Conservation (phyloP, 2,888 invertebrate species). For the Noctua fimbriata region DNA sequence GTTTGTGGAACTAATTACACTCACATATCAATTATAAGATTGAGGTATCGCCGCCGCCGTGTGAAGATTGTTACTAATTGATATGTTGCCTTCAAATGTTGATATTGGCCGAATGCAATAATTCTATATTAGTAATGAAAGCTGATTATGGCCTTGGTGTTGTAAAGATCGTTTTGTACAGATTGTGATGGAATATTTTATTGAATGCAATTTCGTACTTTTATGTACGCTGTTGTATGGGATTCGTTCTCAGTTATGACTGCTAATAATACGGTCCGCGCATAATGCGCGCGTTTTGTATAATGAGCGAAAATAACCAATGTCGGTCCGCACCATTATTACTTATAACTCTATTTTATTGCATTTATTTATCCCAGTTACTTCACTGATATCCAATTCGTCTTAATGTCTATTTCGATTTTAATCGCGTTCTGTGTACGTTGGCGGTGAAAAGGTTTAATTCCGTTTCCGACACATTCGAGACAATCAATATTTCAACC, state of each 20-base stretch:
- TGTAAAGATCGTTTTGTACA: constrained; percentile 64
- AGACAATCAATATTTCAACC: background rate
- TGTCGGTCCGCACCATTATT: constrained; percentile 46
- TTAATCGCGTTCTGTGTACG: background rate
- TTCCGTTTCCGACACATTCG: background rate
- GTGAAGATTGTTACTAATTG: constrained; percentile 73
- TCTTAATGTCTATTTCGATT: constrained; percentile 49
- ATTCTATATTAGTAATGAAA: constrained; percentile 73
- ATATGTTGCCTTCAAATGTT: constrained; percentile 74
- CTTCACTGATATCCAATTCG: constrained; percentile 51
- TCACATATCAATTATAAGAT: constrained; percentile 79
- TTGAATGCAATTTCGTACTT: constrained; percentile 73
- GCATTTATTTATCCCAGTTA: constrained; percentile 58
- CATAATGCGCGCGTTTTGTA: constrained; percentile 69
- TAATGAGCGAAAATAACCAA: constrained; percentile 71
- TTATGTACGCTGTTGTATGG: constrained; percentile 70
- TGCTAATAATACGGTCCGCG: constrained; percentile 74
- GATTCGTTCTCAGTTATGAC: constrained; percentile 74
- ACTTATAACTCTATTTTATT: constrained; percentile 52
- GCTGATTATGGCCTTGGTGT: constrained; percentile 68
- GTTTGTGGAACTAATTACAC: constrained; percentile 69
- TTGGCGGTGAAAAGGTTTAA: background rate
- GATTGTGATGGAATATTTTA: constrained; percentile 69
- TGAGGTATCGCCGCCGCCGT: constrained; percentile 67
- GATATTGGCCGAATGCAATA: constrained; percentile 76